Conservation (phyloP, 2,888 invertebrate species). For the Pheosia gnoma region DNA sequence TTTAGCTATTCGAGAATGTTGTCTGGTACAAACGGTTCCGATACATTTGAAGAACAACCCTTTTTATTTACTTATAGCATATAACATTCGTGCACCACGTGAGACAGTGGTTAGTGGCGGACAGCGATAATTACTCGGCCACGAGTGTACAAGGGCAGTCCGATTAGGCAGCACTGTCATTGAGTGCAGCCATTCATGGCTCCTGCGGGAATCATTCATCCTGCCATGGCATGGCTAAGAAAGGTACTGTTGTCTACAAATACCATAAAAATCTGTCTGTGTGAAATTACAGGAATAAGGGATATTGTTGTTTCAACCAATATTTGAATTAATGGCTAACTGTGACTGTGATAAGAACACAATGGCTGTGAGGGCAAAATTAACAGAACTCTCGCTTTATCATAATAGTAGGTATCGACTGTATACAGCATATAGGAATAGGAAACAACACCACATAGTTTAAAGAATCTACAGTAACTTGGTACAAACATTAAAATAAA, state of each 20-base stretch:
- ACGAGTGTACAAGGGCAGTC: conserved; percentile 47
- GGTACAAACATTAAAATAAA: too few relatives aligned
- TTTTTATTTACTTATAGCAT: background rate
- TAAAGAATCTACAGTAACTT: too few relatives aligned
- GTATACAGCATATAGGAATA: too few relatives aligned
- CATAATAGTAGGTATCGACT: too few relatives aligned
- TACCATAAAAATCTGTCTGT: too few relatives aligned
- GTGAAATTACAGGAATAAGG: too few relatives aligned
- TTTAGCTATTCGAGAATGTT: background rate
- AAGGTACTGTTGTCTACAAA: background rate
- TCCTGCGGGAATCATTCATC: conserved; percentile 60
- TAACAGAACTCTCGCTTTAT: too few relatives aligned
- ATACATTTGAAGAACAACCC: background rate
- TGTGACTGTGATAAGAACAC: too few relatives aligned
- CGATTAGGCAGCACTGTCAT: conserved; percentile 62
- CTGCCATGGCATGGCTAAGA: conserved; percentile 40
- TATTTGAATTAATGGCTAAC: too few relatives aligned
- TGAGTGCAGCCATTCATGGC: conserved; percentile 63
- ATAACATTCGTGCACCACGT: conserved; percentile 20
- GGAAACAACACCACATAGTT: too few relatives aligned
- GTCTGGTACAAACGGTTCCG: background rate
- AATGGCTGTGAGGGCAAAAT: too few relatives aligned
- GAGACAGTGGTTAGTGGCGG: conserved; percentile 43
- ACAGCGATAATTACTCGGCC: conserved; percentile 62
- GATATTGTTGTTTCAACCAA: too few relatives aligned